Evolutionary conservation across 1,140 invertebrate genomes (phyloP), one percentile per base, ranked within the genome.

Genomic region (Aphelinus atriplicis): DNA sequence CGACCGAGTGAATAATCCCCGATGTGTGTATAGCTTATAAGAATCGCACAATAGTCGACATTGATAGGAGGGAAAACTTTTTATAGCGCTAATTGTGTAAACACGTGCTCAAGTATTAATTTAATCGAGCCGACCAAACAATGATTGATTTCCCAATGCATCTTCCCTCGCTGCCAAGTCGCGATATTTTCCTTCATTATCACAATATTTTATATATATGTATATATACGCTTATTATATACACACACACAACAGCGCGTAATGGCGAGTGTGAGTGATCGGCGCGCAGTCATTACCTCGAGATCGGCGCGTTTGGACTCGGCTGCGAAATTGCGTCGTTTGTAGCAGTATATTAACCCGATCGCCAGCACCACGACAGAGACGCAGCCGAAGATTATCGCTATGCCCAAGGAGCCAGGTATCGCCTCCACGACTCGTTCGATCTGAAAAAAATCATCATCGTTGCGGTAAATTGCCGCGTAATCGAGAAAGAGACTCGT

Each of bases 361-460:
- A 79, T 77, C 10, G 86, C 73, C 55, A 86, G 53, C 7, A 76
- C 78, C 60, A 87, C 64, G 71, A 86, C 63, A 46, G 82, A 62
- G 60, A 86, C 2, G 61, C 80, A 85, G 46, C 82, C 82, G 80
- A 87, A 26, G 26, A 26, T 26, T 26, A 26, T 64, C 3, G 80
- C 69, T 70, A 84, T 82, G 60, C 83, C 85, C 78, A 85, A 77
- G 74, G 85, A 82, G 80, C 87, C 85, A 77, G 85, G 81, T 81
- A 86, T 77, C 74, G 80, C 85, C 53, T 81, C 82, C 57, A 78
- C 79, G 3, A 76, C 66, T 9, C 79, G 81, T 10, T 83, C 83
- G 10, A 86, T 83, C 86, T 87, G 76, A 26, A 75, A 75, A 75
- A 76, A 63, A 50, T 7, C 26, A 26, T 26, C 26, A 26, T 26